A percentile compares a stretch with the other conserved stretches of the same genome.
These are phyloP conservation scores for Tetragonisca angustula DNA, from an alignment of 2,888 invertebrate species.

Conservation along the genomic window DNA sequence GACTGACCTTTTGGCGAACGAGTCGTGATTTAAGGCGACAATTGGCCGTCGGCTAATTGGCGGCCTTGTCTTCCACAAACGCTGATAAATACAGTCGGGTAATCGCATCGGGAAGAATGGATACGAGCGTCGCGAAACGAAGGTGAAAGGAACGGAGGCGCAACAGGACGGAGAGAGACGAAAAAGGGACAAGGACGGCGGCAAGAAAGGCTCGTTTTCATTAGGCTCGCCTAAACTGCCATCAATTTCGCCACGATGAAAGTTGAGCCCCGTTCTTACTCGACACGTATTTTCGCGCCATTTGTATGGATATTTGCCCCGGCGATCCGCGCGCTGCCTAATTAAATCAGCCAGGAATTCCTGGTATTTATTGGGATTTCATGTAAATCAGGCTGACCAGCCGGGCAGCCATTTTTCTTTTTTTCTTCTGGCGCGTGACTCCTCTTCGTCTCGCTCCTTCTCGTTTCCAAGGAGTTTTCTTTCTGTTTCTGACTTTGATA, in stretches of 20 bases:
- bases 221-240: constrained; percentile 68
- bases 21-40: constrained; percentile 61
- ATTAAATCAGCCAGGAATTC: constrained; percentile 78
- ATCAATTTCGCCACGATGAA: constrained; percentile 76
- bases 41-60: constrained; percentile 63
- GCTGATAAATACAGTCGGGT: constrained; percentile 58
- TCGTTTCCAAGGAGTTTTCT: neutral
- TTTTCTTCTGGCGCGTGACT: constrained; percentile 22
- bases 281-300: constrained; percentile 73
- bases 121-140: neutral
- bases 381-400: constrained; percentile 72
- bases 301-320: constrained; percentile 75
- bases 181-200: neutral
- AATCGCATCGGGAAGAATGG: constrained; percentile 42
- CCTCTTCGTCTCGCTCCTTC: neutral
- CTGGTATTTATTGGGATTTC: constrained; percentile 77
- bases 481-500: neutral
- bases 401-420: constrained; percentile 1
- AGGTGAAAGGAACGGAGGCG: neutral
- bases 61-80: constrained; percentile 57
- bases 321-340: constrained; percentile 62
- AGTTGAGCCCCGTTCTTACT: constrained; percentile 59
- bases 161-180: neutral
- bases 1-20: constrained; percentile 56
- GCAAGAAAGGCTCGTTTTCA: constrained; percentile 54